Base-by-base conservation (phyloP, 2,888 invertebrate species). In the Tineola bisselliella region DNA sequence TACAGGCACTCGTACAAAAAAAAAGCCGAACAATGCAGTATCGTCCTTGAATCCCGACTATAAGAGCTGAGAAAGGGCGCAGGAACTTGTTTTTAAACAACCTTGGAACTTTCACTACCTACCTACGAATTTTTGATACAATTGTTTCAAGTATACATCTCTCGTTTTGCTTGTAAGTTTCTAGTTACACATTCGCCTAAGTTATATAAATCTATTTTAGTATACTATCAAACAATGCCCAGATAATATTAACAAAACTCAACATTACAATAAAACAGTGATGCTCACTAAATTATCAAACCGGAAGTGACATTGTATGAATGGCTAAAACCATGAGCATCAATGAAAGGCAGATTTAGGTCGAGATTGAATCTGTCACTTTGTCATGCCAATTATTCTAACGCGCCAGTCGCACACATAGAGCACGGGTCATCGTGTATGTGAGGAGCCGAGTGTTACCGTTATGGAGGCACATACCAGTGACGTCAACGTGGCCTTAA, bases 11-110 rank as follows among this genome's bases (percentile, higher is more conserved):
- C 69, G 68, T 70, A 74, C 73, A 81, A 83, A 84, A 84, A 86
- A 83, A n/a, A n/a, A 71, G 69, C 76, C 70, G 71, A 78, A 83
- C 84, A 86, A 86, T 83, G 80, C 78, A 73, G 73, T 70, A 66
- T 76, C 84, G 86, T 87, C 86, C 87, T 87, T 84, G 84, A 71
- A 71, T 73, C 76, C 80, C 80, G 73, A 82, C 25, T 25, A 84
- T 82, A 84, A 84, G 84, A 86, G 82, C 81, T 74, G 79, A 83
- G 84, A 83, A 86, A 84, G 84, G 84, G 84, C 86, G 84, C 77
- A 78, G 78, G 78, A 86, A 86, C 86, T 80, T 76, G 86, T 87
- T 86, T 80, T 44, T 68, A 69, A 65, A 69, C 76, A 83, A 79
- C 82, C 81, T 86, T 78, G 81, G 73, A 74, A 84, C 87, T 87